Percentiles rank a stretch among this genome's conserved stretches.
Evolutionary conservation across 2,888 invertebrate species (phyloP).

Genomic region (Drosophila formosana): DNA sequence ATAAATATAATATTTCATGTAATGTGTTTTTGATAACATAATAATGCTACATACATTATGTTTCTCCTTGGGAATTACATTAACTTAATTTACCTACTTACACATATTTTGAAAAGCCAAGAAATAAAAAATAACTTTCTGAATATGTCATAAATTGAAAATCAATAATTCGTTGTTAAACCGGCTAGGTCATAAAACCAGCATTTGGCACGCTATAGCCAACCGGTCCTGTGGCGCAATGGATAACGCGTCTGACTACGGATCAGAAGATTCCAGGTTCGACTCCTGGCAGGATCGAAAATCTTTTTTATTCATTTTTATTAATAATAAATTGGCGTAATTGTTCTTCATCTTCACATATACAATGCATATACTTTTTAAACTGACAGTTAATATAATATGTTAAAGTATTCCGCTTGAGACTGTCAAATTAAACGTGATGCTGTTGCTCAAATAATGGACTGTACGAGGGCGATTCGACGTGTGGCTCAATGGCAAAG

Average conservation of each 20-base stretch:
- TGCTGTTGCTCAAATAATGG: background rate
- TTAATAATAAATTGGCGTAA: background rate
- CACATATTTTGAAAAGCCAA: too few relatives aligned
- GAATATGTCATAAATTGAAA: background rate
- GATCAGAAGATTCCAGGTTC: slow-evolving; percentile 85
- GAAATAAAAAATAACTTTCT: too few relatives aligned
- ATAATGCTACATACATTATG: too few relatives aligned
- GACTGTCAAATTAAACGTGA: slow-evolving; percentile 1
- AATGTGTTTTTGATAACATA: too few relatives aligned
- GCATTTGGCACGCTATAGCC: accelerated
- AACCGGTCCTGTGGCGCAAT: slow-evolving; percentile 71
- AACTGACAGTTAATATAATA: background rate
- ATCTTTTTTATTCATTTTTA: background rate
- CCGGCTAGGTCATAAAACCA: background rate
- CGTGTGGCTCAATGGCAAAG: slow-evolving; percentile 20
- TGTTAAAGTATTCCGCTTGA: background rate
- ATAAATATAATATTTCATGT: background rate
- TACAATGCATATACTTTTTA: background rate
- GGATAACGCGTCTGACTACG: slow-evolving; percentile 84
- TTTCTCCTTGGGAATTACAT: too few relatives aligned
- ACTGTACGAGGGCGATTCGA: background rate
- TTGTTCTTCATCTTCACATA: background rate
- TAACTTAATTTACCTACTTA: too few relatives aligned
- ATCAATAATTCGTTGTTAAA: background rate
- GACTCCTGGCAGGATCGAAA: slow-evolving; percentile 71